Percentiles rank a stretch among this genome's conserved stretches.
Evolutionary conservation across 2,113 vertebrate genomes (phyloP).

Genomic region (Pampusana beccarii): DNA sequence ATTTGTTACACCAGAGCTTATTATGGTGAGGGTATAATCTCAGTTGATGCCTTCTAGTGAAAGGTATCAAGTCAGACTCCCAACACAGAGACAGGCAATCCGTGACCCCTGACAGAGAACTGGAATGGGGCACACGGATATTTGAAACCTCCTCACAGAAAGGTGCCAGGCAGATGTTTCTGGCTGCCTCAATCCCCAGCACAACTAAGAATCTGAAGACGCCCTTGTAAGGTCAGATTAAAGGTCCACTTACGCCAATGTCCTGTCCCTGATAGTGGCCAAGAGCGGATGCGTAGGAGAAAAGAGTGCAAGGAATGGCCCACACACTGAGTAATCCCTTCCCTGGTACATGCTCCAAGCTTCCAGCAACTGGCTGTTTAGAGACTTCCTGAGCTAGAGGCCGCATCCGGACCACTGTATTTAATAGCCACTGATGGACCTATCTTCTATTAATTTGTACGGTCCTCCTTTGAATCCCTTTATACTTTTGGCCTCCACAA

Average conservation of each 20-base stretch:
- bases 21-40: neutral
- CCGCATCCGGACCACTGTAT: neutral
- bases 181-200: neutral
- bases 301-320: fast-evolving
- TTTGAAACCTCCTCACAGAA: neutral
- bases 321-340: neutral
- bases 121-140: neutral
- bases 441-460: neutral
- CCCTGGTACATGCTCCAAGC: neutral
- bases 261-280: neutral
- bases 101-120: neutral
- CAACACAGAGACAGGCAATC: neutral
- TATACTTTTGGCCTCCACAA: slow-evolving; percentile 18
- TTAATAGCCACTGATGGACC: neutral
- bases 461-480: neutral
- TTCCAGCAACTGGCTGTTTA: slow-evolving; percentile 12
- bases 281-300: neutral
- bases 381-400: slow-evolving; percentile 34
- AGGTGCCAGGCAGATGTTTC: neutral
- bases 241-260: neutral
- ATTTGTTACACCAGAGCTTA: neutral
- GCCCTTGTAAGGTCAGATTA: neutral
- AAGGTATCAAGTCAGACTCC: neutral
- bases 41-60: neutral
- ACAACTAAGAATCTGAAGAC: neutral